Conservation (phyloP, 1,140 invertebrate genomes). For the Achatina immaculata region DNA sequence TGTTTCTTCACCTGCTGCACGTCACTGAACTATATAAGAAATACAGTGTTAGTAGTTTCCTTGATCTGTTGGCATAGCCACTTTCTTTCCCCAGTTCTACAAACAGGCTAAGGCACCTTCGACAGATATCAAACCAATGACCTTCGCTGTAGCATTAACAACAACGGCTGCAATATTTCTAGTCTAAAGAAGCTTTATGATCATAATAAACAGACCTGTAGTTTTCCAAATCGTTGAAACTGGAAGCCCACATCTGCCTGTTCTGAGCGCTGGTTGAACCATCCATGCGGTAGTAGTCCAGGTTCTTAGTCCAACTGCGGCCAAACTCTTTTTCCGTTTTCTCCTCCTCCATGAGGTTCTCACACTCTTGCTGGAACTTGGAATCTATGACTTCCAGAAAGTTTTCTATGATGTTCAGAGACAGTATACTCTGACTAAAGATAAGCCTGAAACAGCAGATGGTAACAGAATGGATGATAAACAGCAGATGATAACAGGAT, state of each 20-base stretch:
- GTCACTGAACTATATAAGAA: too few species aligned
- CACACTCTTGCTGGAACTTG: conserved; percentile 46
- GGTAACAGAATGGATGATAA: too few species aligned
- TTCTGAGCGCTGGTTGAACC: conserved; percentile 86
- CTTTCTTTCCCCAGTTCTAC: too few species aligned
- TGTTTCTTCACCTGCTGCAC: too few species aligned
- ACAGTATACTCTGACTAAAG: conserved; percentile 91
- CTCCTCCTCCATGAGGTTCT: conserved; percentile 42
- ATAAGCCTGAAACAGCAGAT: conserved; percentile 78
- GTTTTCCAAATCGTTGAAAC: conserved; percentile 87
- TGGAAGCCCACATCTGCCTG: conserved; percentile 83
- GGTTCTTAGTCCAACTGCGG: conserved; percentile 81
- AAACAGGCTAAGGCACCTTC: too few species aligned
- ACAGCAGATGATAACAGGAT: too few species aligned
- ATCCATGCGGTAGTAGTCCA: conserved; percentile 93
- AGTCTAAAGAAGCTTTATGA: too few species aligned
- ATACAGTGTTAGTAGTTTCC: too few species aligned
- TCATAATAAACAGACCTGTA: conserved; percentile 72
- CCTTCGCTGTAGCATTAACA: too few species aligned
- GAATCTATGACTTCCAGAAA: conserved; percentile 80
- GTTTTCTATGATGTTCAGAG: conserved; percentile 90
- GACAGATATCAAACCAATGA: too few species aligned
- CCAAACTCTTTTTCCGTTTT: conserved; percentile 50
- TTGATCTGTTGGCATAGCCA: too few species aligned
- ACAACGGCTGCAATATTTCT: too few species aligned